phyloP scores from a whole-genome alignment of 1,140 invertebrate species.

The Limonius californicus region DNA sequence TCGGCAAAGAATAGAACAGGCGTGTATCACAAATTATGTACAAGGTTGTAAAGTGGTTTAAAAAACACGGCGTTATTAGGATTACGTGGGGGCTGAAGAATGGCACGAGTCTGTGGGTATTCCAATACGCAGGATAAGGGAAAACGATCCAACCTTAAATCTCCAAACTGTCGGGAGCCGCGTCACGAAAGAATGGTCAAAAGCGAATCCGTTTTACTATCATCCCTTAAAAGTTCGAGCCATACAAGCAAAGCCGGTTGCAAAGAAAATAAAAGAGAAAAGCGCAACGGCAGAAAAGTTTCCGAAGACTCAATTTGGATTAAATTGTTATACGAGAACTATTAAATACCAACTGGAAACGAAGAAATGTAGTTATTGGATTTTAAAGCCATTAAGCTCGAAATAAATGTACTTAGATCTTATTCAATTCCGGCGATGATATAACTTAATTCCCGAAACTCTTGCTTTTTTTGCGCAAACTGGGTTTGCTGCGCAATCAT shows the following conservation, averaged over 20 bases:
- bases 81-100: no score
- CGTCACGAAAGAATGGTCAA: constrained; percentile 31
- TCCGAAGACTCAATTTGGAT: constrained; percentile 37
- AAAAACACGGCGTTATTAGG: no score
- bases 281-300: constrained; percentile 32
- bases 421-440: constrained; percentile 11
- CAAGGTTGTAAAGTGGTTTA: no score
- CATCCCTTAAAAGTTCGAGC: constrained; percentile 32
- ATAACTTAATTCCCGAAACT: background rate
- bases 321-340: constrained; percentile 40
- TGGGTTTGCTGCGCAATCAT: constrained; percentile 13
- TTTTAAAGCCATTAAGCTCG: background rate
- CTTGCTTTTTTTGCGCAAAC: constrained; percentile 2
- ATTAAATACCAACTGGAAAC: constrained; percentile 31
- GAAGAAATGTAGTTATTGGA: constrained; percentile 12
- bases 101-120: background rate
- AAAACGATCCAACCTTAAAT: constrained; percentile 9
- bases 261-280: constrained; percentile 17
- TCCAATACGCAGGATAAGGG: background rate
- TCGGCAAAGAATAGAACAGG: no score
- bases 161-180: constrained; percentile 16
- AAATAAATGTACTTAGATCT: constrained; percentile 9
- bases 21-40: no score
- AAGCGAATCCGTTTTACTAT: constrained; percentile 34
- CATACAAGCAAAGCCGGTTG: constrained; percentile 20